Base-by-base conservation (phyloP, 2,888 invertebrate genomes). In the Epistrophe grossulariae region DNA sequence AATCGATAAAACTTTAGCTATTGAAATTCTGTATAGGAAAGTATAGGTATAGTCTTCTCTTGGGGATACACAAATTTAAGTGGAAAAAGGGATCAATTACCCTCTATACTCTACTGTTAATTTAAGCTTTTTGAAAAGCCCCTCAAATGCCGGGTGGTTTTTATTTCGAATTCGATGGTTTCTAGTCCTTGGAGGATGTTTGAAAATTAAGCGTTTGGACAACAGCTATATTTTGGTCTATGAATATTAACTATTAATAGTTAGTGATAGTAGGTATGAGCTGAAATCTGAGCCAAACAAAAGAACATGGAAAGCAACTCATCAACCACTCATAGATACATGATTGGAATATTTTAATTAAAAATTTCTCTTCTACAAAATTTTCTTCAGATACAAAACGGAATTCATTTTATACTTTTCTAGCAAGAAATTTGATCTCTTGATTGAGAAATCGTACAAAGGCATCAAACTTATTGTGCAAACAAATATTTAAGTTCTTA, bases 71-170 rank as follows among this genome's bases (percentile, higher is more conserved):
- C 38, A 43, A 24, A 62, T 24, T 70, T 70, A 13, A 40, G 40
- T 55, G 11, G 68, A 55, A 40, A 70, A 55, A 70, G 28, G 52
- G 24, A 70, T 70, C 24, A 70, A 70, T 70, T 70, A 55, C 55
- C 17, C 52, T 66, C 17, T 31, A n/a, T n/a, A 19, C 5, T 24
- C 24, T 24, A 13, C 1, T 45, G 28, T 64, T 45, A 35, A 45
- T 45, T 64, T 64, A 4, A 64, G 64, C 28, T 64, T 64, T 64
- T n/a, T n/a, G 7, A 24, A 15, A 15, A 17, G 40, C 2, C 19
- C 19, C 60, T 8, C 31, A 19, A 40, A 24, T 7, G 9, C 24
- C n/a, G 66, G 31, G 17, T 48, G 19, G 66, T 31, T 48, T 43
- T 28, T 48, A n/a, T 31, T n/a, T 64, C 45, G 17, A 48, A 45